phyloP scores from a whole-genome alignment of 64 coral and sea anemone genomes.

The Montipora efflorescens region DNA sequence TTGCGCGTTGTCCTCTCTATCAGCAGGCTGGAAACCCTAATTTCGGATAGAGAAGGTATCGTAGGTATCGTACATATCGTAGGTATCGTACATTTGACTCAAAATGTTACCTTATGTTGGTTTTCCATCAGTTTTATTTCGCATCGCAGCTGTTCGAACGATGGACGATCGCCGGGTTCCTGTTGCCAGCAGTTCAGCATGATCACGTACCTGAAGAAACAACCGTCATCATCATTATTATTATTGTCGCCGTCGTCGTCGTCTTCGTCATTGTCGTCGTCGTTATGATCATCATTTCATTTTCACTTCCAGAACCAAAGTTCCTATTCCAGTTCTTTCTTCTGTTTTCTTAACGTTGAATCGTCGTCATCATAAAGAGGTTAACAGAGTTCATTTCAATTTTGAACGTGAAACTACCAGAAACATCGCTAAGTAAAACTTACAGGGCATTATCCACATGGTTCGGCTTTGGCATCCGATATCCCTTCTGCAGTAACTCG shows the following conservation, averaged over 20 bases:
- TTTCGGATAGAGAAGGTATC: no score
- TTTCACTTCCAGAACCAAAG: no score
- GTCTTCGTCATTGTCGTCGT: no score
- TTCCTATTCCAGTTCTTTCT: no score
- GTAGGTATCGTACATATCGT: no score
- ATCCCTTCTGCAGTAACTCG: conserved; percentile 47
- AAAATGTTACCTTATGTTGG: neutral
- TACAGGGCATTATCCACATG: conserved; percentile 78
- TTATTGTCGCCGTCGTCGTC: neutral
- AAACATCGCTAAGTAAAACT: neutral
- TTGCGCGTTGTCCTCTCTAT: no score
- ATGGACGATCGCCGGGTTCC: neutral
- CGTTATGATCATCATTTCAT: no score
- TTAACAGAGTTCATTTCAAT: no score
- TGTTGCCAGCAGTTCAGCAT: neutral
- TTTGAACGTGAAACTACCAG: no score
- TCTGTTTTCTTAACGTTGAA: no score
- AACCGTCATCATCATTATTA: neutral
- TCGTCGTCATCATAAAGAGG: no score
- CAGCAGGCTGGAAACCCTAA: no score
- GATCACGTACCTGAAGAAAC: neutral
- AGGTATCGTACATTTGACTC: neutral
- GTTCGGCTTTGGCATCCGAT: conserved; percentile 80
- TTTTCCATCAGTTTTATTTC: neutral
- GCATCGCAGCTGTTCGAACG: neutral